Base-by-base conservation (phyloP, 2,113 vertebrate genomes). In the Piaya cayana region DNA sequence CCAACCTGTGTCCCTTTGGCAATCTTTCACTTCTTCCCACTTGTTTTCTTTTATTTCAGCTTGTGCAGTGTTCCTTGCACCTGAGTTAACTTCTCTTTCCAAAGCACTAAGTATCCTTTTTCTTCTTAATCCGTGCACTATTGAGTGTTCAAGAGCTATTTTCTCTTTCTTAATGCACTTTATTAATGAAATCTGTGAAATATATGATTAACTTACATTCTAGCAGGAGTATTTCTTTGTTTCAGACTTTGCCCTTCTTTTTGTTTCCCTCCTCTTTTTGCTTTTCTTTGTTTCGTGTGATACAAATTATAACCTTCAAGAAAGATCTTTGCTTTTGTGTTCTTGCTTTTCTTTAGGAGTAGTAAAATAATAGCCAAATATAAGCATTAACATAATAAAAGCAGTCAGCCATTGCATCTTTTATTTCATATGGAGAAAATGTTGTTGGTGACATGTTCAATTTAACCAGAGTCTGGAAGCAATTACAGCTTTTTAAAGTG, bases 181-280 rank as follows among this genome's bases (percentile, higher is more conserved):
- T 25, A 22, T 29, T 30, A 58, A 62, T 56, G 36, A 52, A 34
- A 8, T 30, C 26, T 15, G 22, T 39, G 30, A 62, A 91, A 72
- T 23, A n/a, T 50, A 15, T 0, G 6, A 60, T 26, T 45, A 62
- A 42, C 21, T 34, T 42, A 5, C 0, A 0, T 32, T 70, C 22
- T 39, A 32, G 74, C 26, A 67, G 50, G 8, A 39, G 11, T 25
- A 9, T 34, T 71, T 74, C 15, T 47, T 60, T 30, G 11, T 45
- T 72, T 65, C 19, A 22, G 22, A 21, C 64, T 79, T 77, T 69
- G 22, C 26, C 30, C 16, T 67, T 72, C 27, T 32, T 63, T 69
- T 64, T 72, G 52, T 37, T 45, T 36, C 29, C 23, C 23, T 76
- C 77, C 13, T 49, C 39, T 67, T 67, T 62, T 52, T 53, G 18